phyloP scores from a whole-genome alignment of 2,797 vertebrate species.

The Acanthurus leucopareius region DNA sequence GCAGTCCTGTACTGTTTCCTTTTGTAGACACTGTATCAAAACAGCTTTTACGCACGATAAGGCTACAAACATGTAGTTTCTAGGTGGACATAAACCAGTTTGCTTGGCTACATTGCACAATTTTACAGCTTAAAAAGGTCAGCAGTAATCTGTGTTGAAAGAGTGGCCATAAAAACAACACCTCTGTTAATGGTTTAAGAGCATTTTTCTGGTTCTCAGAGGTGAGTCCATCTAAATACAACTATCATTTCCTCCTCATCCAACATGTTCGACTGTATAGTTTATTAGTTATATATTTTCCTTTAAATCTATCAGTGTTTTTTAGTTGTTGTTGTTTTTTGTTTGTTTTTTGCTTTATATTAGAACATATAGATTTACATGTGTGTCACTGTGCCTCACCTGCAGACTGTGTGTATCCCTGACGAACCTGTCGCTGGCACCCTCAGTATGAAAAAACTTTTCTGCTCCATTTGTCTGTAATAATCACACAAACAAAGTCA shows the following conservation, averaged over 20 bases:
- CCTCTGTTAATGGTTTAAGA: not conserved
- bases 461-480: conserved; percentile 37
- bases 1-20: not conserved
- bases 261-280: not conserved
- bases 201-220: not conserved
- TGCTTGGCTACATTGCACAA: not conserved
- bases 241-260: not conserved
- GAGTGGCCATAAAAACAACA: not conserved
- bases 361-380: not conserved
- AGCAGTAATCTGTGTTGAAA: not conserved
- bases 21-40: not conserved
- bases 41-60: not conserved
- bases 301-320: too few species aligned
- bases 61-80: not conserved
- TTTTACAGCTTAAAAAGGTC: conserved; percentile 14
- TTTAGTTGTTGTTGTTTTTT: too few species aligned
- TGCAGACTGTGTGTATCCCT: not conserved
- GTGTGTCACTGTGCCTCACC: conserved; percentile 11
- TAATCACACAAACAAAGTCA: conserved; percentile 1
- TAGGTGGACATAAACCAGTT: not conserved
- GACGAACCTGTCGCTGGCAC: not conserved
- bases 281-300: not conserved
- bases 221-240: not conserved
- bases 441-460: conserved; percentile 4
- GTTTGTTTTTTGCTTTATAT: too few species aligned